Evolutionary conservation across 2,888 invertebrate genomes (phyloP), one percentile per base, ranked within the genome.

Genomic region (Octodonta nipae): DNA sequence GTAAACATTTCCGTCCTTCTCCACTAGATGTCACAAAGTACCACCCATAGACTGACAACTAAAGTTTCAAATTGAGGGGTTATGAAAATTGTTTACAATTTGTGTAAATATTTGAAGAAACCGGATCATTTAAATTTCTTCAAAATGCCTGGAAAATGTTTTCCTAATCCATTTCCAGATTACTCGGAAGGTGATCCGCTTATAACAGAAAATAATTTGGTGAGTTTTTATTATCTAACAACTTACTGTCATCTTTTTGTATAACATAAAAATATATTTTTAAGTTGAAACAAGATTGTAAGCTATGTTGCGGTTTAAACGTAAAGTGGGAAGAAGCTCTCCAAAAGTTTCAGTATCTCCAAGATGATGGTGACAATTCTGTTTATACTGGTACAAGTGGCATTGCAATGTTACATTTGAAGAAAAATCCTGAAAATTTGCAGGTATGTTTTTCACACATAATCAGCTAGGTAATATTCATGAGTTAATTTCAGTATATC

Each of bases 311-410:
- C 20, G 39, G 36, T 44, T 68, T 46, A 42, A 54, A 41, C 47
- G 52, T 36, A 60, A 66, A 53, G 64, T 65, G 58, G 59, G 52
- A 43, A 44, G 46, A 33, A 63, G 70, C 54, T 36, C 67, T 35
- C 30, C 56, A 33, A 37, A 56, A 36, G 51, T 71, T 45, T 56
- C 59, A 42, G 56, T 54, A 38, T 54, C 60, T 50, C 52, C n/a
- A n/a, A n/a, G 70, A 62, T 46, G 58, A 42, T 45, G 56, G 39
- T 63, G 78, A 83, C 62, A 66, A 65, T 45, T 73, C 79, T 3
- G 66, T 85, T 1, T 86, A 86, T 47, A 84, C 84, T 5, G 86
- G 86, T 17, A 72, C 71, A 33, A 59, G 76, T 41, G 86, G 86
- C 17, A 64, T 81, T 37, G 78, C 79, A 17, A 60, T 78, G 22